A percentile compares a stretch with the other conserved stretches of the same genome.
These are phyloP conservation scores for Protonibea diacanthus DNA, from an alignment of 2,797 vertebrate species.

Conservation along the genomic window DNA sequence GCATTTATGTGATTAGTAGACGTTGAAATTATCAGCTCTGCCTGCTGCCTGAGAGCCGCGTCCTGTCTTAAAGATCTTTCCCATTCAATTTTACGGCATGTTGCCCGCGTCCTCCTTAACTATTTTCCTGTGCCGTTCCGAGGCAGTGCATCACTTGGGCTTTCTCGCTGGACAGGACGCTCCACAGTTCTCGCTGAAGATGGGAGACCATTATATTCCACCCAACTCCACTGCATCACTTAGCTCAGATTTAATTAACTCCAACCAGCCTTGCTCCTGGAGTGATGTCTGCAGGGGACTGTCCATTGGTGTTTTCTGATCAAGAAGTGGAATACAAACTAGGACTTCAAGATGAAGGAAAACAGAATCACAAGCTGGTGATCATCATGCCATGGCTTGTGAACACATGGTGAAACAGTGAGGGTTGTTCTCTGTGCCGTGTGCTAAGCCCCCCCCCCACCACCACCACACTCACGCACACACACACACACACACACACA, in stretches of 20 bases:
- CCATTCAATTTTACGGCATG: constrained; percentile 81
- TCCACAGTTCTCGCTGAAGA: constrained; percentile 56
- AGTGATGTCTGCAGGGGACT: constrained; percentile 57
- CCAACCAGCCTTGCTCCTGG: constrained; percentile 60
- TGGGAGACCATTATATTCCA: constrained; percentile 68
- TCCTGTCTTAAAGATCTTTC: constrained; percentile 68
- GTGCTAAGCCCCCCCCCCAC: constrained; percentile 31
- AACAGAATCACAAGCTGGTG: constrained; percentile 42
- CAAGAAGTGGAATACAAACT: constrained; percentile 60
- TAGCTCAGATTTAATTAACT: constrained; percentile 80
- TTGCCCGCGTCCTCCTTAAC: constrained; percentile 73
- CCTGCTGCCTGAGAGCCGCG: constrained; percentile 42
- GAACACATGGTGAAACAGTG: constrained; percentile 39
- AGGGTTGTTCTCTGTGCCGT: constrained; percentile 54
- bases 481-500: too few species aligned
- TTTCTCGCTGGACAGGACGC: constrained; percentile 59
- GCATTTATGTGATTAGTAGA: constrained; percentile 78
- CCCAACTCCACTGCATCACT: constrained; percentile 71
- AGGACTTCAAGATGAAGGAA: constrained; percentile 43
- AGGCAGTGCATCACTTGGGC: constrained; percentile 65
- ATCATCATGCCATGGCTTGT: constrained; percentile 19
- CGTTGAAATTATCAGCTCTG: constrained; percentile 71
- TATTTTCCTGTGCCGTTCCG: constrained; percentile 68
- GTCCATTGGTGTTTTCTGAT: constrained; percentile 60
- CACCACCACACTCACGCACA: too few species aligned